phyloP scores from a whole-genome alignment of 2,888 invertebrate species.

The Harpalus rubripes region DNA sequence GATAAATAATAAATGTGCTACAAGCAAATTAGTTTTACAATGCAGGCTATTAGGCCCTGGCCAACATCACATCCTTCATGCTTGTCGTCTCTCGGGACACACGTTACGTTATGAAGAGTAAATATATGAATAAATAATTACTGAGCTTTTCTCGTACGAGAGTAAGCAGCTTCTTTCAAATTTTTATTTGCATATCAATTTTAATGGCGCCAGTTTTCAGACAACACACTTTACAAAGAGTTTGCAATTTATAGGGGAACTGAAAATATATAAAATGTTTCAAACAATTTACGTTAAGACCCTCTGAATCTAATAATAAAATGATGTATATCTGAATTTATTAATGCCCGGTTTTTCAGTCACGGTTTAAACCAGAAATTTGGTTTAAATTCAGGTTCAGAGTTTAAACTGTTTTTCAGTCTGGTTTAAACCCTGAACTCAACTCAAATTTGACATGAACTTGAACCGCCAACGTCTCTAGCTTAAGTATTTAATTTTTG shows the following conservation, averaged over 20 bases:
- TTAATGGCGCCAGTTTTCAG: neutral
- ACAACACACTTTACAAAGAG: neutral
- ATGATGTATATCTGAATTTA: too few species aligned
- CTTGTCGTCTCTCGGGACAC: neutral
- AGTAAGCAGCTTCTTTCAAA: neutral
- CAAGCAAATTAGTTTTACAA: neutral
- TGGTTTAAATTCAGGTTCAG: too few species aligned
- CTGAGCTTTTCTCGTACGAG: neutral
- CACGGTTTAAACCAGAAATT: too few species aligned
- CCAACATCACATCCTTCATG: neutral
- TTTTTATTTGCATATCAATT: slow-evolving; percentile 1
- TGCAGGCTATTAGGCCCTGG: neutral
- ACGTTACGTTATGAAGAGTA: neutral
- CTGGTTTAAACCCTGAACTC: too few species aligned
- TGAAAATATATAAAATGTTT: neutral
- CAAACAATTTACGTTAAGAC: neutral
- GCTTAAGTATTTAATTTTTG: too few species aligned
- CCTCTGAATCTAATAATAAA: too few species aligned
- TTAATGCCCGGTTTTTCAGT: too few species aligned
- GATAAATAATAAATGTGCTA: neutral
- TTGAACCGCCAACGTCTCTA: too few species aligned
- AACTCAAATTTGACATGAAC: too few species aligned
- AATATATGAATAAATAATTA: slow-evolving; percentile 8
- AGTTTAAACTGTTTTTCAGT: too few species aligned
- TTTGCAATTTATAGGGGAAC: neutral